Evolutionary conservation across 2,888 invertebrate species (phyloP).

Genomic region (Ethmia dodecea): DNA sequence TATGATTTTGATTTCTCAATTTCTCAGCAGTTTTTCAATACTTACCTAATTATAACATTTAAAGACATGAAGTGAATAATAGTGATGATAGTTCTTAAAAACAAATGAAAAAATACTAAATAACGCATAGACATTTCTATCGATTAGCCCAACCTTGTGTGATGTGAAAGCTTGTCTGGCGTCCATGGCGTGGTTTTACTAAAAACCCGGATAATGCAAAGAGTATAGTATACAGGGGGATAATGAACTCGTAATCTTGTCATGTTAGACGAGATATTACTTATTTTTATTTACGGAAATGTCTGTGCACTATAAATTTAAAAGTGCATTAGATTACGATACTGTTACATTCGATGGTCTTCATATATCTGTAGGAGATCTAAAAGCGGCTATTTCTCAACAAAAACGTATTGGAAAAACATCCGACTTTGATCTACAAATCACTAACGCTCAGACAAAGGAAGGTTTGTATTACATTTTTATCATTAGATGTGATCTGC

Average conservation of each 20-base stretch:
- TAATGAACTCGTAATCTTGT: conserved; percentile 11
- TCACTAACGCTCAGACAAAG: conserved; percentile 97
- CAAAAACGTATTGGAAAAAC: conserved; percentile 96
- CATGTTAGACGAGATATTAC: conserved; percentile 16
- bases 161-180: too few relatives aligned
- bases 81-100: too few relatives aligned
- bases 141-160: too few relatives aligned
- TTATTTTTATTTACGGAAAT: conserved; percentile 66
- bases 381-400: conserved; percentile 96
- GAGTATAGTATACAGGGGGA: too few relatives aligned
- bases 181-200: too few relatives aligned
- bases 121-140: too few relatives aligned
- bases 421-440: conserved; percentile 96
- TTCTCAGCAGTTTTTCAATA: too few relatives aligned
- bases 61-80: too few relatives aligned
- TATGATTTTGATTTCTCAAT: too few relatives aligned
- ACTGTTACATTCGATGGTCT: conserved; percentile 98
- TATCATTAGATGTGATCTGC: conserved; percentile 7
- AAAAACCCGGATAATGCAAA: too few relatives aligned
- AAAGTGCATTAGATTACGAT: conserved; percentile 96
- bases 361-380: conserved; percentile 95
- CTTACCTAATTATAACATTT: too few relatives aligned
- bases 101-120: too few relatives aligned
- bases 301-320: conserved; percentile 99
- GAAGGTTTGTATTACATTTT: conserved; percentile 82